These are phyloP conservation scores for Blastomussa wellsi DNA, from an alignment of 92 coral and sea anemone genomes.

Conservation along the genomic window DNA sequence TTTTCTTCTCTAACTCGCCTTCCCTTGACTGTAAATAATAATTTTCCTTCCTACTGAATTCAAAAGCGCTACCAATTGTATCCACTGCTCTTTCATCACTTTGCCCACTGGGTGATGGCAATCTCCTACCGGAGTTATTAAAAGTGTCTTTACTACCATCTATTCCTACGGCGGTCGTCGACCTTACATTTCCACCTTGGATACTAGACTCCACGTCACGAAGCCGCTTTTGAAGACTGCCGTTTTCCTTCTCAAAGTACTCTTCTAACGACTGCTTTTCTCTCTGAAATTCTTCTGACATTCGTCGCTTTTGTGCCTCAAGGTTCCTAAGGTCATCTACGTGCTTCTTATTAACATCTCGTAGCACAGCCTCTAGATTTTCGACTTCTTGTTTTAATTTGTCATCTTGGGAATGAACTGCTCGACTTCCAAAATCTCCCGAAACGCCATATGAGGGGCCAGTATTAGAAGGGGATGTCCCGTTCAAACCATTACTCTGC, in stretches of 20 bases:
- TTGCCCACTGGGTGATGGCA: neutral
- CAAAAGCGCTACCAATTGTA: neutral
- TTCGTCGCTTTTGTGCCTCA: conserved; percentile 62
- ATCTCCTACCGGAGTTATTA: neutral
- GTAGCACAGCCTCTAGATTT: conserved; percentile 55
- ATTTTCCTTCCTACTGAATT: neutral
- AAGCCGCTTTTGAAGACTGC: conserved; percentile 48
- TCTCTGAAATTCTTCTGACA: conserved; percentile 74
- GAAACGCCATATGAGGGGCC: conserved; percentile 6
- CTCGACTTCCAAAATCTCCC: conserved; percentile 23
- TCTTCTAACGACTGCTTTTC: conserved; percentile 65
- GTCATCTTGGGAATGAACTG: conserved; percentile 32
- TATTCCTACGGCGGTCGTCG: neutral
- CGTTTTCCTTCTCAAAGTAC: conserved; percentile 66
- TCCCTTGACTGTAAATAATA: neutral
- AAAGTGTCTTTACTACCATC: neutral
- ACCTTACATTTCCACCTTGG: neutral
- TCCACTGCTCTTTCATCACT: neutral
- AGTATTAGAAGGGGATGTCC: neutral
- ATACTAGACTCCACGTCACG: conserved; percentile 48
- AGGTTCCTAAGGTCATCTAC: conserved; percentile 70
- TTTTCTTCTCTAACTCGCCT: conserved; percentile 45
- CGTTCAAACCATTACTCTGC: neutral
- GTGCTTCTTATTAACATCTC: conserved; percentile 62
- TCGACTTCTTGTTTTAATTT: conserved; percentile 68